Conservation (phyloP, 2,797 vertebrate genomes). For the Mastacembelus armatus region DNA sequence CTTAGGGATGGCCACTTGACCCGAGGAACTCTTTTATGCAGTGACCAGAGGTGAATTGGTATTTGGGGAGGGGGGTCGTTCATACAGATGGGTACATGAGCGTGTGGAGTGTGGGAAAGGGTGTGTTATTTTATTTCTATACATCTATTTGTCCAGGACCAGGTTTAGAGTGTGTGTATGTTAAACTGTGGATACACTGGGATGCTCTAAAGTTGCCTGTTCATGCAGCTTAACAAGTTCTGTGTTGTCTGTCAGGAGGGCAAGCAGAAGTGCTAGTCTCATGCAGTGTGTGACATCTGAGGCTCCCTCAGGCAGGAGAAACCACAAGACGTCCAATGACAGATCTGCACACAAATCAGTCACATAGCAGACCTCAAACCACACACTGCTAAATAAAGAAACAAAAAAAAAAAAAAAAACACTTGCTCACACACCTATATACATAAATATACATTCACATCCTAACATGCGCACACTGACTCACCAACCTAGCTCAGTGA, state of each 20-base stretch:
- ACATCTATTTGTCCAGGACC: not conserved
- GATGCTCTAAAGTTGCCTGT: slow-evolving; percentile 11
- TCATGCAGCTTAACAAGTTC: slow-evolving; percentile 34
- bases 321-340: slow-evolving; percentile 39
- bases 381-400: not conserved
- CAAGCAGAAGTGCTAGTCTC: slow-evolving; percentile 19
- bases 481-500: slow-evolving; percentile 52
- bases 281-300: slow-evolving; percentile 49
- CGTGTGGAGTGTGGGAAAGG: not conserved
- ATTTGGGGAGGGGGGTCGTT: no score
- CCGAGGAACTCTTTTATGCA: slow-evolving; percentile 49
- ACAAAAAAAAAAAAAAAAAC: slow-evolving; percentile 14
- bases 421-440: not conserved
- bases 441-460: slow-evolving; percentile 27
- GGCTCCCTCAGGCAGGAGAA: slow-evolving; percentile 27
- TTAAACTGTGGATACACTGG: not conserved
- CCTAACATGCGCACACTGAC: slow-evolving; percentile 26
- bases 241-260: slow-evolving; percentile 13
- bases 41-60: no score
- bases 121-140: not conserved
- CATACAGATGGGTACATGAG: slow-evolving; percentile 9
- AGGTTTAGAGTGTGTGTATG: not conserved
- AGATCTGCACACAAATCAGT: slow-evolving; percentile 29
- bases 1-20: slow-evolving; percentile 70
- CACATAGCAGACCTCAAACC: slow-evolving; percentile 38